Conservation (phyloP, 2,888 invertebrate genomes). For the Schizaphis graminum region DNA sequence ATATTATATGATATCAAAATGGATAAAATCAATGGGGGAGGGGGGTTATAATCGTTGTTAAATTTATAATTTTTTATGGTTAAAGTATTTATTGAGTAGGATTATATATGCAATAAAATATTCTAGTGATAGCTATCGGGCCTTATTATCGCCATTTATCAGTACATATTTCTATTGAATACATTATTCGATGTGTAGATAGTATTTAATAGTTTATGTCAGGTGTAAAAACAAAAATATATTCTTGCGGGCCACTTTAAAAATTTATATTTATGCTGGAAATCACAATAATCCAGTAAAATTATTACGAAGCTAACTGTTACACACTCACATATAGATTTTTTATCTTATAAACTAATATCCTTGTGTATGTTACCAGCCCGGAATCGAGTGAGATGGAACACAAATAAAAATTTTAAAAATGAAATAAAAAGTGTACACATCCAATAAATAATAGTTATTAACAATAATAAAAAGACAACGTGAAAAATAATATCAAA, state of each 20-base stretch:
- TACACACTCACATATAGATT: neutral
- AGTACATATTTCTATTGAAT: neutral
- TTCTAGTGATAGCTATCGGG: neutral
- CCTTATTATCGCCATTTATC: neutral
- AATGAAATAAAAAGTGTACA: neutral
- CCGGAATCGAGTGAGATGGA: neutral
- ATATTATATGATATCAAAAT: too few species aligned
- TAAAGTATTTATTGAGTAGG: neutral
- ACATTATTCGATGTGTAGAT: neutral
- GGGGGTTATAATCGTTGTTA: neutral
- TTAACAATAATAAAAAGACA: neutral
- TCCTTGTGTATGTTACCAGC: conserved; percentile 24
- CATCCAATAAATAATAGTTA: neutral
- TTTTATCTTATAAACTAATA: neutral
- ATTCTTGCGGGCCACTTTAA: neutral
- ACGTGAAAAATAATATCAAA: neutral
- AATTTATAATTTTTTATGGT: neutral
- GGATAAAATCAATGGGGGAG: too few species aligned
- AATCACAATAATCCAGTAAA: conserved; percentile 9
- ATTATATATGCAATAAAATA: neutral
- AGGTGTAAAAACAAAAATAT: too few species aligned
- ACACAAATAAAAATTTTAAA: neutral
- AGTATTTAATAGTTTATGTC: neutral
- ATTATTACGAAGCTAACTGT: neutral
- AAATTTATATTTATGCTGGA: conserved; percentile 4